Percentiles rank a stretch among this genome's conserved stretches.
phyloP scores from a whole-genome alignment of 2,797 vertebrate species.

The Nyctibius grandis region DNA sequence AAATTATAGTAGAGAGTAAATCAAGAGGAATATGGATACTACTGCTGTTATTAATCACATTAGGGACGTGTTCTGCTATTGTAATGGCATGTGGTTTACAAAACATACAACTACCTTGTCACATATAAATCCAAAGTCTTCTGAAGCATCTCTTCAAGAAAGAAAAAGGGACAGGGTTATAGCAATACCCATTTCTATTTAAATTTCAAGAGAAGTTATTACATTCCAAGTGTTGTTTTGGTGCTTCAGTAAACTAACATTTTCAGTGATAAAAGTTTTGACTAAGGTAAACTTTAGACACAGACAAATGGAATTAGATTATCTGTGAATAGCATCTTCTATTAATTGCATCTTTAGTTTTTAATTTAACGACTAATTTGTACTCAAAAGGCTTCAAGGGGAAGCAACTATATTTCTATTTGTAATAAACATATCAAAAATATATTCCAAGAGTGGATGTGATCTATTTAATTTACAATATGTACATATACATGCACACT shows the following conservation, averaged over 20 bases:
- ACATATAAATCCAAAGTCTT: neutral
- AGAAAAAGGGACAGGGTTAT: neutral
- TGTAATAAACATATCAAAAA: neutral
- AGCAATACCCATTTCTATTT: neutral
- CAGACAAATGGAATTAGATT: neutral
- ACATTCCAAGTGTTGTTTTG: neutral
- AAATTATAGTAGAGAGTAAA: neutral
- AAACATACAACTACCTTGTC: neutral
- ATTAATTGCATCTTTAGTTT: neutral
- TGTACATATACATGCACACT: accelerated
- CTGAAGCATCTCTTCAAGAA: neutral
- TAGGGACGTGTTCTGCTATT: neutral
- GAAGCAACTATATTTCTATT: neutral
- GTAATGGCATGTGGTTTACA: neutral
- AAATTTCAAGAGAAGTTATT: neutral
- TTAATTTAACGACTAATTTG: neutral
- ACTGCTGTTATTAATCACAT: neutral
- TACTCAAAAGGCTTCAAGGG: neutral
- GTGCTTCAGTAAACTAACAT: neutral
- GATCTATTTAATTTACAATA: neutral
- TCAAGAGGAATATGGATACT: neutral
- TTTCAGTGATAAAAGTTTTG: neutral
- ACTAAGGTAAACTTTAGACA: neutral
- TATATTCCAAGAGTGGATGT: neutral
- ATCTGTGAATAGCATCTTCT: neutral